Evolutionary conservation across 2,888 invertebrate species (phyloP).

Genomic region (Erpobdella octoculata): DNA sequence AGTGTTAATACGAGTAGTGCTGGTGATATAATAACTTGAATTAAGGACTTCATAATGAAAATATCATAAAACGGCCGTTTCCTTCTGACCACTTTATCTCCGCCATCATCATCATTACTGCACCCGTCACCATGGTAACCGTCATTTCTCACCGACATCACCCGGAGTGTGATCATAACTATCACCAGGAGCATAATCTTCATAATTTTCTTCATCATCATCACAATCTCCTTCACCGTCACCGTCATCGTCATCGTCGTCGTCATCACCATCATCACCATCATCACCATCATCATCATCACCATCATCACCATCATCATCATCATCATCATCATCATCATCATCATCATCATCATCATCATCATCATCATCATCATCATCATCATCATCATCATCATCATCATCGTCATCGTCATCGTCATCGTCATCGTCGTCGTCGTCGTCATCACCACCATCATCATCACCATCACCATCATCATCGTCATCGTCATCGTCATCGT

Average conservation of each 20-base stretch:
- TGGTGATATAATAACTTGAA: too few species aligned
- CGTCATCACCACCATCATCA: background rate
- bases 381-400: conserved; percentile 17
- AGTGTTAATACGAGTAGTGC: too few species aligned
- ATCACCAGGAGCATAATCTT: conserved; percentile 26
- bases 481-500: background rate
- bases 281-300: background rate
- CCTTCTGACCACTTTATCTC: too few species aligned
- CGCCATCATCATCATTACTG: conserved; percentile 28
- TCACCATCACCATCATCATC: conserved; percentile 12
- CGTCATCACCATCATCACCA: background rate
- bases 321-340: background rate
- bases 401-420: conserved; percentile 18
- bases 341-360: conserved; percentile 24
- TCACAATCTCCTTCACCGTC: background rate
- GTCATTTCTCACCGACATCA: conserved; percentile 31
- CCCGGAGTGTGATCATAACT: conserved; percentile 28
- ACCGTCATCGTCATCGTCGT: background rate
- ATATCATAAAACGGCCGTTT: too few species aligned
- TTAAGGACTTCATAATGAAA: too few species aligned
- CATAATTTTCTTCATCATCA: background rate
- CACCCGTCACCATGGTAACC: conserved; percentile 27
- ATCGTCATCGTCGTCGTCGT: background rate
- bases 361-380: conserved; percentile 25
- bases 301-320: background rate